Conservation (phyloP, 1,140 invertebrate genomes). For the silkworm (Bombyx mori) region DNA sequence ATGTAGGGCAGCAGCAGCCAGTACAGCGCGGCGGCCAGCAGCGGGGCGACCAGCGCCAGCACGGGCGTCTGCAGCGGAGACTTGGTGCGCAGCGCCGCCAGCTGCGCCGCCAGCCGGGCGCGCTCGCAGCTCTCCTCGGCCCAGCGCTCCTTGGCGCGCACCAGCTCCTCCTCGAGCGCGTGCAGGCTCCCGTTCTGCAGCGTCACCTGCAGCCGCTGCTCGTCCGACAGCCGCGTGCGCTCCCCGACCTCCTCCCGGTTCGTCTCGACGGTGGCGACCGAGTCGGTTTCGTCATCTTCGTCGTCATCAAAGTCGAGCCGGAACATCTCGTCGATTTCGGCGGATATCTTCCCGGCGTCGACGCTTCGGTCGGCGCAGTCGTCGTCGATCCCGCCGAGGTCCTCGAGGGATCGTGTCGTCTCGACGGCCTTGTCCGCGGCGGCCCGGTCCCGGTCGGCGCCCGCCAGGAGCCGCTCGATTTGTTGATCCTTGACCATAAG, state of each 20-base stretch:
- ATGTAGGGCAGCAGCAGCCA: slow-evolving; percentile 50
- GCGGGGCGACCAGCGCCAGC: slow-evolving; percentile 37
- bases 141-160: slow-evolving; percentile 64
- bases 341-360: slow-evolving; percentile 43
- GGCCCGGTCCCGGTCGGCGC: slow-evolving; percentile 11
- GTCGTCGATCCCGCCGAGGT: slow-evolving; percentile 16
- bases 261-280: slow-evolving; percentile 41
- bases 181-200: slow-evolving; percentile 53
- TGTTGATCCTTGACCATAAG: slow-evolving; percentile 31
- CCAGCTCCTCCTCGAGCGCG: slow-evolving; percentile 65
- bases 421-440: slow-evolving; percentile 37
- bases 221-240: slow-evolving; percentile 45
- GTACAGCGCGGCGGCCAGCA: slow-evolving; percentile 43
- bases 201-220: slow-evolving; percentile 40
- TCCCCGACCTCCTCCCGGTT: slow-evolving; percentile 23
- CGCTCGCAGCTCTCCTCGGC: slow-evolving; percentile 51
- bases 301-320: slow-evolving; percentile 52
- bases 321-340: slow-evolving; percentile 61
- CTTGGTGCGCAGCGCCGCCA: slow-evolving; percentile 39
- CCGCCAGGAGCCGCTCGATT: slow-evolving; percentile 26
- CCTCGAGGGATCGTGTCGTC: slow-evolving; percentile 32
- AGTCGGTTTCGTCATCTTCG: slow-evolving; percentile 38
- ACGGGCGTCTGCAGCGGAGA: slow-evolving; percentile 22
- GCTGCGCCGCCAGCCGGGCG: slow-evolving; percentile 50
- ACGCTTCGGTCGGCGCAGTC: slow-evolving; percentile 20